Evolutionary conservation across 2,888 invertebrate genomes (phyloP).

Genomic region (Pseudoips prasinana): DNA sequence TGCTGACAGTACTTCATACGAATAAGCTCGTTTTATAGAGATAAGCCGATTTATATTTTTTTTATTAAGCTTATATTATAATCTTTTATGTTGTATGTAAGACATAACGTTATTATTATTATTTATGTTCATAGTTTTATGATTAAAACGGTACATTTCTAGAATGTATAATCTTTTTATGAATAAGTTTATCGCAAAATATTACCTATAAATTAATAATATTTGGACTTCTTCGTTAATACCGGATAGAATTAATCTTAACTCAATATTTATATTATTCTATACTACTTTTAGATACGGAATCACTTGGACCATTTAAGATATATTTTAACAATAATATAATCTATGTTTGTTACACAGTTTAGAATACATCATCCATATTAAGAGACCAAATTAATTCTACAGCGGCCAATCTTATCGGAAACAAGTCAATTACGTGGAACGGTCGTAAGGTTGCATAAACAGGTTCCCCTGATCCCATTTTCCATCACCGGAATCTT

Average conservation of each 20-base stretch:
- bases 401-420: too few species aligned
- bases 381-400: too few species aligned
- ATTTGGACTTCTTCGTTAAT: slow-evolving; percentile 37
- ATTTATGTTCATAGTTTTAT: slow-evolving; percentile 52
- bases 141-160: slow-evolving; percentile 53
- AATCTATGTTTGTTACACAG: too few species aligned
- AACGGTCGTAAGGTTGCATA: too few species aligned
- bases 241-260: slow-evolving; percentile 36
- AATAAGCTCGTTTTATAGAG: slow-evolving; percentile 78
- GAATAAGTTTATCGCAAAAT: slow-evolving; percentile 37
- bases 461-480: too few species aligned
- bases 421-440: too few species aligned
- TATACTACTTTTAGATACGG: slow-evolving; percentile 13
- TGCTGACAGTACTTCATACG: slow-evolving; percentile 60
- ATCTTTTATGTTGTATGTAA: slow-evolving; percentile 65
- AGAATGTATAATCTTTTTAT: slow-evolving; percentile 46
- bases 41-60: slow-evolving; percentile 80
- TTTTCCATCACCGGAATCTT: too few species aligned
- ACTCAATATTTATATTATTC: slow-evolving; percentile 35
- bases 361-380: too few species aligned
- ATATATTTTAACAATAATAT: too few species aligned
- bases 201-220: slow-evolving; percentile 47
- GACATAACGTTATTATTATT: slow-evolving; percentile 46
- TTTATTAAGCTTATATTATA: slow-evolving; percentile 70
- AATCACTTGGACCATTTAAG: not conserved